Evolutionary conservation across 2,888 invertebrate species (phyloP).

Genomic region (Campaea margaritaria): DNA sequence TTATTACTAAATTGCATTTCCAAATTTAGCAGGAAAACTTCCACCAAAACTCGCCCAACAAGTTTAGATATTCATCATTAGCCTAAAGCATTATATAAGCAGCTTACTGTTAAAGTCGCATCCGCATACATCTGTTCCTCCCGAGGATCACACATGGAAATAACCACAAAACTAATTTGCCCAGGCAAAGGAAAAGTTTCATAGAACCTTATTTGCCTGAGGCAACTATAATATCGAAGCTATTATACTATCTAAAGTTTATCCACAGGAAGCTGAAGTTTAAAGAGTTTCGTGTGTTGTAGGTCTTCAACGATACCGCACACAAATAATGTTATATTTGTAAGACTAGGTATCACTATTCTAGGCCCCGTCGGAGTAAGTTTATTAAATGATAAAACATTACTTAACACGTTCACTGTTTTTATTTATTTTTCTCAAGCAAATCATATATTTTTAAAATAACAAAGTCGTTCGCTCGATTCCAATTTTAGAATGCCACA

Average conservation of each 20-base stretch:
- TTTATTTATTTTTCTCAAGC: too few relatives aligned
- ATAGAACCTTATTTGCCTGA: slow-evolving; percentile 31
- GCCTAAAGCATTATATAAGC: not conserved
- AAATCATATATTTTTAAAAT: too few relatives aligned
- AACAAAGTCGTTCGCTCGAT: too few relatives aligned
- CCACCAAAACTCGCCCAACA: not conserved
- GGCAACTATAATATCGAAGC: slow-evolving; percentile 30
- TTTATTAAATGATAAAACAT: too few relatives aligned
- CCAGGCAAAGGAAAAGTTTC: slow-evolving; percentile 31
- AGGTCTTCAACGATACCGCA: too few relatives aligned
- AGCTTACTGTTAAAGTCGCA: slow-evolving; percentile 1
- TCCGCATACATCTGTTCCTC: slow-evolving; percentile 7
- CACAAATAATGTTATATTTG: too few relatives aligned
- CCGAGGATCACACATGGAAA: slow-evolving; percentile 23
- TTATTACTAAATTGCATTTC: too few relatives aligned
- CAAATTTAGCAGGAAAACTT: not conserved
- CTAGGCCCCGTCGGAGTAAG: too few relatives aligned
- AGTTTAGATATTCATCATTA: slow-evolving; percentile 5
- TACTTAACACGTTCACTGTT: too few relatives aligned
- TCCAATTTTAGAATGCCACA: too few relatives aligned
- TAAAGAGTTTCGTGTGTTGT: not conserved
- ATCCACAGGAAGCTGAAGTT: slow-evolving; percentile 10
- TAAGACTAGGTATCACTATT: too few relatives aligned
- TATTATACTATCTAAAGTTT: slow-evolving; percentile 37
- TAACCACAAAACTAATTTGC: slow-evolving; percentile 35